Evolutionary conservation across 2,888 invertebrate genomes (phyloP).

Genomic region (Xestia sexstrigata): DNA sequence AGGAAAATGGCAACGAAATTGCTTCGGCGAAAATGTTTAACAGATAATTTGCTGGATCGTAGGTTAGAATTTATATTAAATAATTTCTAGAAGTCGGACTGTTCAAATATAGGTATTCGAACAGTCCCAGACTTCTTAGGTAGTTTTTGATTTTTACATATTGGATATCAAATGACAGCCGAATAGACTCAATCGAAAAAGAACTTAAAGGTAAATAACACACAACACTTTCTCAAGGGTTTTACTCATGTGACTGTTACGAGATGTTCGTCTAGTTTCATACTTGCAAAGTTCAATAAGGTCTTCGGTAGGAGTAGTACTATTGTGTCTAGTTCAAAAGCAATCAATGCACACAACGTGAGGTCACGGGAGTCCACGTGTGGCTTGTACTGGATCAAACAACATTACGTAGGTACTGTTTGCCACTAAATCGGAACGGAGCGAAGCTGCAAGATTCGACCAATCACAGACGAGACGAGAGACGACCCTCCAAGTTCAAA

Average conservation of each 20-base stretch:
- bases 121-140: no score
- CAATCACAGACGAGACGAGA: background rate
- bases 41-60: background rate
- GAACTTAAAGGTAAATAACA: background rate
- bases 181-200: background rate
- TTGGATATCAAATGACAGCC: background rate
- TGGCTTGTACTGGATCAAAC: no score
- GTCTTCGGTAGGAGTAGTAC: background rate
- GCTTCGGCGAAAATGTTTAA: slow-evolving; percentile 17
- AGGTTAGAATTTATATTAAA: background rate
- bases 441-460: background rate
- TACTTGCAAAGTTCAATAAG: background rate
- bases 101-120: no score
- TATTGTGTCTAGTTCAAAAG: no score
- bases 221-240: background rate
- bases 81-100: background rate
- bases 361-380: no score
- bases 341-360: no score
- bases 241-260: background rate
- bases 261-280: background rate
- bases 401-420: background rate
- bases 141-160: background rate
- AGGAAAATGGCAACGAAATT: slow-evolving; percentile 21
- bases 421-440: background rate
- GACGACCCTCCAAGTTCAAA: no score